A percentile compares a stretch with the other conserved stretches of the same genome.
phyloP scores from a whole-genome alignment of 2,797 vertebrate genomes.

The Pipistrellus pipistrellus region DNA sequence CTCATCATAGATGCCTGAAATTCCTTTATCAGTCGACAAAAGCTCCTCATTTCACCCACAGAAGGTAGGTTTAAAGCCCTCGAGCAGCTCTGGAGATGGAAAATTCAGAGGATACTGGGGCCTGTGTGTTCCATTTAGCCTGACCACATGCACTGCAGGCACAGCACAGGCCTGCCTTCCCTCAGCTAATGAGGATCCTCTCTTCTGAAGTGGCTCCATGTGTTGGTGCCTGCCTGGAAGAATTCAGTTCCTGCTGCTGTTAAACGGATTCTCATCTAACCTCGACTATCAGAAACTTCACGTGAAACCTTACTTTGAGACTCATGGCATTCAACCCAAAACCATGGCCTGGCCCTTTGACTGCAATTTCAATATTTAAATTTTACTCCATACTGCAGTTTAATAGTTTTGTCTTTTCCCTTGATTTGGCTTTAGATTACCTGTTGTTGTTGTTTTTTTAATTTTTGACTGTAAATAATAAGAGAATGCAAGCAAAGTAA shows the following conservation, averaged over 20 bases:
- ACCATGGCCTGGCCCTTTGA: neutral
- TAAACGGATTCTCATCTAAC: neutral
- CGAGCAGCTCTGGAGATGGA: neutral
- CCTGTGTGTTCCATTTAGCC: neutral
- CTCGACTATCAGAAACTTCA: neutral
- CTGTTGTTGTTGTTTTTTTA: neutral
- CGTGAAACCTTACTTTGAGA: neutral
- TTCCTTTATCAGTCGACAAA: neutral
- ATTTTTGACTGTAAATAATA: neutral
- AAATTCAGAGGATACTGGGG: neutral
- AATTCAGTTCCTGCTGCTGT: neutral
- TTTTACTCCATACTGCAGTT: neutral
- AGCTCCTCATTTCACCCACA: neutral
- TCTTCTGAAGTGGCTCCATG: neutral
- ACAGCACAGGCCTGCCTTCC: neutral
- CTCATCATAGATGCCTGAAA: neutral
- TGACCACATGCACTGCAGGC: too few relatives aligned
- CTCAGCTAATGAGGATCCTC: too few relatives aligned
- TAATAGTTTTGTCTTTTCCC: neutral
- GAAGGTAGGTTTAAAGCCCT: neutral
- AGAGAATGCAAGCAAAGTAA: conserved; percentile 18
- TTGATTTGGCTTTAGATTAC: conserved; percentile 25
- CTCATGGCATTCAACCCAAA: neutral
- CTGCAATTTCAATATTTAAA: neutral
- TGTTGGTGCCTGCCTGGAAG: neutral